Evolutionary conservation across 2,888 invertebrate genomes (phyloP).

Genomic region (Odontomyia ornata): DNA sequence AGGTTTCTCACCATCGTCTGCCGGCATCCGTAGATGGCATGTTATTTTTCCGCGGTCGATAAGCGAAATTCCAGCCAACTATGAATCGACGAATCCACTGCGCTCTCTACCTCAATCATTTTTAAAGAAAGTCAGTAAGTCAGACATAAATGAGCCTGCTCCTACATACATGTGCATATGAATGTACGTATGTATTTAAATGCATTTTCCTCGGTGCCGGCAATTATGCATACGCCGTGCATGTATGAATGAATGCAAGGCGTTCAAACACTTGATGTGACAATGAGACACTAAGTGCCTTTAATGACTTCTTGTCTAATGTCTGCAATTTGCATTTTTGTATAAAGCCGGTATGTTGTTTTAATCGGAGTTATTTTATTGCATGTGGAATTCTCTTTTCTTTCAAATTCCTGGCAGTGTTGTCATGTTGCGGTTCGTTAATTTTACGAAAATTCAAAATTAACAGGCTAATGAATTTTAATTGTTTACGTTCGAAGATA

Average conservation of each 20-base stretch:
- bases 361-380: too few relatives aligned
- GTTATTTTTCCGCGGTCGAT: constrained; percentile 1
- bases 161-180: too few relatives aligned
- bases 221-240: background rate
- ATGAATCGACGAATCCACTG: too few relatives aligned
- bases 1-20: background rate
- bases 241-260: too few relatives aligned
- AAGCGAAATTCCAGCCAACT: constrained; percentile 9
- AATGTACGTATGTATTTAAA: background rate
- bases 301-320: constrained; percentile 24
- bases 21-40: background rate
- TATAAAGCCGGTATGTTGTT: background rate
- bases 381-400: too few relatives aligned
- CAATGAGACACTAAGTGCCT: constrained; percentile 7
- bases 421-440: too few relatives aligned
- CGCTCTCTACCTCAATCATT: background rate
- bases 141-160: background rate
- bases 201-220: background rate
- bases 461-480: too few relatives aligned
- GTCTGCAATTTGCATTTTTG: background rate
- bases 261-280: constrained; percentile 19
- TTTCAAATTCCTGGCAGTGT: too few relatives aligned
- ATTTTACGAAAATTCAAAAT: too few relatives aligned
- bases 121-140: constrained; percentile 4
- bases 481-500: too few relatives aligned